These are phyloP conservation scores for Heterodera carotae DNA, from an alignment of 1,140 invertebrate species.

Conservation along the genomic window DNA sequence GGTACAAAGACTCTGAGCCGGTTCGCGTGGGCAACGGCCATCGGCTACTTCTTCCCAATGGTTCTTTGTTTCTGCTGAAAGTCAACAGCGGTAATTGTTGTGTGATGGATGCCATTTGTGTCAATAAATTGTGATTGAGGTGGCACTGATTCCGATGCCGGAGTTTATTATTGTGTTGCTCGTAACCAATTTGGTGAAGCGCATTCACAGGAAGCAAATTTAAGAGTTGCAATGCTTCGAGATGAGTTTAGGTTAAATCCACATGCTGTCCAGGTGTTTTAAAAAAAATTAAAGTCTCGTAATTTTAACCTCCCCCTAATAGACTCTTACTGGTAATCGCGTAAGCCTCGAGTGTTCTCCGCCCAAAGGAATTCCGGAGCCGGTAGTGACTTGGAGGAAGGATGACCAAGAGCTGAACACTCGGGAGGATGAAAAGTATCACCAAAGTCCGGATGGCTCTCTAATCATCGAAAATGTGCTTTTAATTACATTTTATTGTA, in stretches of 20 bases:
- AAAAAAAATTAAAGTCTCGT: neutral
- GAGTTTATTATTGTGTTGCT: slow-evolving; percentile 51
- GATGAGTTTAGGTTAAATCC: slow-evolving; percentile 52
- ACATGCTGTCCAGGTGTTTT: slow-evolving; percentile 42
- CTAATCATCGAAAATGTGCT: slow-evolving; percentile 53
- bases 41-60: slow-evolving; percentile 50
- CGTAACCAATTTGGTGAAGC: slow-evolving; percentile 44
- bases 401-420: slow-evolving; percentile 42
- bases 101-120: slow-evolving; percentile 9
- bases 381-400: slow-evolving; percentile 41
- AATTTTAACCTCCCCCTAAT: neutral
- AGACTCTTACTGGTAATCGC: slow-evolving; percentile 43
- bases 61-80: slow-evolving; percentile 49
- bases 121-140: slow-evolving; percentile 29
- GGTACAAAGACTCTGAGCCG: slow-evolving; percentile 48
- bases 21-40: slow-evolving; percentile 54
- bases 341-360: slow-evolving; percentile 49
- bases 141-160: slow-evolving; percentile 44
- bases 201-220: slow-evolving; percentile 47
- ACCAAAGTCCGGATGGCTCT: slow-evolving; percentile 46
- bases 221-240: slow-evolving; percentile 44
- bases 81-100: slow-evolving; percentile 43
- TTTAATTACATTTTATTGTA: slow-evolving; percentile 15
- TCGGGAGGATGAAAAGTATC: slow-evolving; percentile 37
- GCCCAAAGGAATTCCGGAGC: slow-evolving; percentile 49